Evolutionary conservation across 2,888 invertebrate genomes (phyloP), one percentile per base, ranked within the genome.

Genomic region (Meta bourneti): DNA sequence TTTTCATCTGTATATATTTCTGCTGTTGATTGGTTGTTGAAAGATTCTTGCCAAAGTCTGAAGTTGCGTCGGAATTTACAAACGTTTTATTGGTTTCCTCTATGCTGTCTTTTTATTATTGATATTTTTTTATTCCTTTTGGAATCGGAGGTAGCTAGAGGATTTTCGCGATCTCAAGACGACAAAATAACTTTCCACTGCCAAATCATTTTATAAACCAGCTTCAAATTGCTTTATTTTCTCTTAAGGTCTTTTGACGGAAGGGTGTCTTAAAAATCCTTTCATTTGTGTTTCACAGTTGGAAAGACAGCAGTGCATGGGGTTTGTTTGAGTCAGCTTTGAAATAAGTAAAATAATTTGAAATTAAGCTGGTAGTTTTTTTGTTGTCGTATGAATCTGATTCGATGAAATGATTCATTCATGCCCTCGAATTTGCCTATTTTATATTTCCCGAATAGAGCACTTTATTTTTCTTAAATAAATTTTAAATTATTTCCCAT

Each of bases 21-120:
- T 84, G 89, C 89, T 79, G 79, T 89, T 89, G 82, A 89, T 75
- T 82, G 34, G 83, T 89, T 89, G 77, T 20, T 75, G 54, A 79
- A n/a, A 19, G 72, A 13, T 71, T 2, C 72, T 79, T 51, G 89
- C 89, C 89, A 83, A 89, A 89, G 83, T 78, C 80, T 72, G 20
- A 69, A 34, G 72, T 52, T 51, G 79, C 72, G 77, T 70, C 9
- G 54, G 19, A 71, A 20, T 69, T 89, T 70, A 54, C 80, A 13
- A 70, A 79, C 74, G 80, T 89, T 75, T 52, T 89, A 54, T 48
- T 34, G 48, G 20, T 54, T 80, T 71, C 71, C n/a, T 81, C 11
- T 74, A n/a, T 78, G 78, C 61, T 75, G 75, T 49, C 48, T 20
- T 71, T 13, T 71, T n/a, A 20, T 80, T 80, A 34, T 80, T 4